Conservation (phyloP, 2,888 invertebrate genomes). For the Drosophila atripex region DNA sequence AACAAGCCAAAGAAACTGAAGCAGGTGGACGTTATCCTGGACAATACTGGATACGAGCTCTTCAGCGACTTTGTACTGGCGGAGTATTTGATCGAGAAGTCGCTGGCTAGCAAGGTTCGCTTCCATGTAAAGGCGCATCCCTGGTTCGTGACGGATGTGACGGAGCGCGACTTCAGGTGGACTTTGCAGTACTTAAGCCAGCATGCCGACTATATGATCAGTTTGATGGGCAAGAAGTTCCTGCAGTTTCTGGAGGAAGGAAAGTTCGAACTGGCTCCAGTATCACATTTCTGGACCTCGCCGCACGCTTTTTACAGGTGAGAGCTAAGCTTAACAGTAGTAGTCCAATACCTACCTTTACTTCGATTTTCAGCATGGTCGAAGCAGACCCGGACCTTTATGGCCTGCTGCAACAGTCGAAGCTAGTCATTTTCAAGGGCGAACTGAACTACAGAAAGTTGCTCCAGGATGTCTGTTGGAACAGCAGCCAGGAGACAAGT, state of each 20-base stretch:
- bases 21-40: constrained; percentile 91
- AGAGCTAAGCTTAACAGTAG: neutral
- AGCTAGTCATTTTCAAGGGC: constrained; percentile 93
- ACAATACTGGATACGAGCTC: constrained; percentile 97
- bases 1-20: constrained; percentile 63
- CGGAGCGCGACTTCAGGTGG: constrained; percentile 89
- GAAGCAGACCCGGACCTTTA: constrained; percentile 88
- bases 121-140: constrained; percentile 95
- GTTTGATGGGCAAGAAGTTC: constrained; percentile 86
- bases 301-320: constrained; percentile 89
- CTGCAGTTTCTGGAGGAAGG: constrained; percentile 85
- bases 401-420: constrained; percentile 87
- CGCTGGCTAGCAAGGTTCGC: constrained; percentile 87
- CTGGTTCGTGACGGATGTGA: constrained; percentile 97
- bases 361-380: constrained; percentile 87
- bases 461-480: constrained; percentile 93
- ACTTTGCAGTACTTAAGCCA: constrained; percentile 85
- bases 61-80: constrained; percentile 95
- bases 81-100: constrained; percentile 88
- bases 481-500: constrained; percentile 87
- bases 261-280: constrained; percentile 84
- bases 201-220: constrained; percentile 76
- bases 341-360: no score
- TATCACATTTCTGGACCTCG: constrained; percentile 93
- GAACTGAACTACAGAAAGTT: constrained; percentile 98